Base-by-base conservation (phyloP, 1,140 invertebrate species). In the Arctopsyche grandis region DNA sequence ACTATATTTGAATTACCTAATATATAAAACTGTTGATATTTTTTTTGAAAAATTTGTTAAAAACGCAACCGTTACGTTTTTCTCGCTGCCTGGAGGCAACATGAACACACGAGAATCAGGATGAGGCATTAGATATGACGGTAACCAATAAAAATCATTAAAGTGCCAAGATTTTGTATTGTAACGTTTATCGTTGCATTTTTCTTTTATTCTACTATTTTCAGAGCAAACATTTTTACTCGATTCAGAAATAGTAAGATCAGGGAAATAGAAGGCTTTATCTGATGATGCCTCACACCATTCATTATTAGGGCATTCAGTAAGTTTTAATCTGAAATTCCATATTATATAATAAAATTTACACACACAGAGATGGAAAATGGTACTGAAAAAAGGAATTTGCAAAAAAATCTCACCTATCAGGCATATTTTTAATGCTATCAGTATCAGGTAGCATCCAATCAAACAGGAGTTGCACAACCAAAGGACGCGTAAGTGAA, bases 401-500 rank as follows among this genome's bases (percentile, higher is more conserved):
- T 44, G 10, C 12, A 48, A 71, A 38, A 43, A 16, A 9, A 19
- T 24, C 9, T 76, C 9, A 74, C 71, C 44, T 74, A 16, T 74
- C 22, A 5, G 71, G 48, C 3, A 74, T 24, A 76, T 21, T 60
- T 43, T 63, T 29, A 7, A 58, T 16, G 16, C 26, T 63, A 52
- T 70, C 48, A 38, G 70, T 19, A n/a, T 52, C 21, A 16, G 38
- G 19, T n/a, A 81, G 43, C 69, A 86, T 83, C 83, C 87, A 89
- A 80, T 92, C 91, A 85, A 93, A 88, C 9, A 92, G 85, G 52
- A 93, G 84, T 79, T 94, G 93, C 73, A 93, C 85, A 10, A 92
- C 83, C 22, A 93, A 79, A 75, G 90, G 88, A 84, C 87, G 89
- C 83, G 87, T 44, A 4, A 21, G 87, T 29, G 90, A 90, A 48